Base-by-base conservation (phyloP, 2,113 vertebrate species). In the Strigops habroptila region DNA sequence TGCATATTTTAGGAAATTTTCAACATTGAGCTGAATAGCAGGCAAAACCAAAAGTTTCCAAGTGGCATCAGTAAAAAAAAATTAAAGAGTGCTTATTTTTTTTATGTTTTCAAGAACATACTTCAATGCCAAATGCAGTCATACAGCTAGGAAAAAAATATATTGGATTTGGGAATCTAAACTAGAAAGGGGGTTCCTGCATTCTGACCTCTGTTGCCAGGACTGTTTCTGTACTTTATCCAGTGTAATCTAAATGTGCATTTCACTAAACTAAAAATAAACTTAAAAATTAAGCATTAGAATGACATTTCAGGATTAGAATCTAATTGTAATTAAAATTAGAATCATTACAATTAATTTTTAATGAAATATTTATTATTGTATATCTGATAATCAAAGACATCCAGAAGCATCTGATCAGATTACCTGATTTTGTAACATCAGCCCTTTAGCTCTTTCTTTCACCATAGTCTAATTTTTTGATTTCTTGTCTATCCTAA, bases 281-380 rank as follows among this genome's bases (percentile, higher is more conserved):
- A 53, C 33, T 30, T 22, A 0, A 82, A 86, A 85, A 68, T 2
- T 37, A 1, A 46, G 4, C 0, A 1, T 43, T 63, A 80, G 12
- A 88, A 41, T 4, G 3, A 35, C 6, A 48, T 51, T 73, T 79
- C 21, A 64, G 27, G 3, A 73, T 87, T 68, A 52, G 3, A 77
- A 35, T 43, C 7, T 33, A 37, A 48, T 74, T 77, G 21, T 23
- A 25, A 15, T 14, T 74, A 23, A 24, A 89, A 75, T 69, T 76
- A 57, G 10, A 90, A 84, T 22, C 1, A 35, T 8, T 18, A 6
- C 0, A 14, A 35, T 62, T 64, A 2, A 59, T 76, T 86, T 91
- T 52, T 48, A 79, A 70, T 18, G 7, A 8, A 7, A 60, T 2
- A 31, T 65, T 76, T 85, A 9, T 6, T 76, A 35, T 51, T 79